Evolutionary conservation across 1,140 invertebrate genomes (phyloP), one percentile per base, ranked within the genome.

Genomic region (Odontomachus brunneus): DNA sequence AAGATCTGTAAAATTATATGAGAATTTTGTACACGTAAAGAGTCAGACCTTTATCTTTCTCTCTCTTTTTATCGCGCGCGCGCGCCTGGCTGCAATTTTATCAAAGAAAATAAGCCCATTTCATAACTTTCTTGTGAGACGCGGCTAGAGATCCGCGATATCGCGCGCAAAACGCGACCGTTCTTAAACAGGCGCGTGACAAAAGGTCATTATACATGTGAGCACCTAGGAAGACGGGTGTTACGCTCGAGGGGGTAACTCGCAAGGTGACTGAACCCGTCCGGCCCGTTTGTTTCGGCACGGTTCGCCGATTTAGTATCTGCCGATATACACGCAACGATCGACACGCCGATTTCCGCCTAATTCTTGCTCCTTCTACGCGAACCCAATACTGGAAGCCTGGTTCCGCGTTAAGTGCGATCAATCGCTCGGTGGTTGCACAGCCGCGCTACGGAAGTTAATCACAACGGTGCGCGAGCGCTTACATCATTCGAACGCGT

Each of bases 261-360:
- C 3, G 59, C 48, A 86, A 89, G 88, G 88, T 89, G 67, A 89
- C 65, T 89, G 88, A 89, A 89, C 88, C 84, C 86, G 29, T 74
- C n/a, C 59, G 63, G 53, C 14, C 59, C 71, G 57, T 86, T 84
- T 51, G 17, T 82, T 75, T 62, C 62, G 57, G 38, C 38, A 75
- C 44, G 17, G 53, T 78, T 82, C 48, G 29, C 26, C 53, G 38
- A 71, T 55, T 84, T 84, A 3, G 11, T 15, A 65, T 12, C 22
- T 51, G 11, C 9, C n/a, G 1, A 0, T 53, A n/a, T n/a, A n/a
- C n/a, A n/a, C 2, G 0, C 29, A 5, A 26, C 17, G n/a, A n/a
- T n/a, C n/a, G n/a, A n/a, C n/a, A 29, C 4, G 19, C n/a, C 15
- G 22, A 44, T 67, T 62, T 55, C 51, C n/a, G 26, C 12, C 19